phyloP scores from a whole-genome alignment of 1,140 invertebrate genomes.

The Pogonomyrmex californicus region DNA sequence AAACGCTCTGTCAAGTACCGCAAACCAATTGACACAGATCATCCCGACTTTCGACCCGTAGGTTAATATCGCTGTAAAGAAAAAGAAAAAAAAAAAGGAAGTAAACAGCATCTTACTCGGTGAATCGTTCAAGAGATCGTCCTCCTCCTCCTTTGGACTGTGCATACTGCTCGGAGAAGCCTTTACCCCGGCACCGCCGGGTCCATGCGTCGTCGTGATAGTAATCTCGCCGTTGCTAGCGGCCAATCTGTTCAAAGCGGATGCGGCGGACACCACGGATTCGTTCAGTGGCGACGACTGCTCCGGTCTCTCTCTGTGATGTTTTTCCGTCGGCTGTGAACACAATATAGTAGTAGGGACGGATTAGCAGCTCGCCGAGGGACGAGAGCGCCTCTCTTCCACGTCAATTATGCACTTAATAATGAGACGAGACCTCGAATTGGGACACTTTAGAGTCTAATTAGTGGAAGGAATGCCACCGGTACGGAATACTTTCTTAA shows the following conservation, averaged over 20 bases:
- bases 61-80: conserved; percentile 9
- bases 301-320: conserved; percentile 84
- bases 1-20: conserved; percentile 31
- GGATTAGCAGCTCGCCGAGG: conserved; percentile 66
- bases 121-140: conserved; percentile 93
- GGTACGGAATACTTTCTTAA: conserved; percentile 79
- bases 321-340: conserved; percentile 84
- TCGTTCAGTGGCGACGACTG: conserved; percentile 86
- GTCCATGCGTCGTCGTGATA: conserved; percentile 91
- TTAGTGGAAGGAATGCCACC: conserved; percentile 76
- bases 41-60: conserved; percentile 4
- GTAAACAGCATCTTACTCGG: conserved; percentile 89
- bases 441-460: conserved; percentile 78
- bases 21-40: conserved; percentile 37
- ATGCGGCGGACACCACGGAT: conserved; percentile 84
- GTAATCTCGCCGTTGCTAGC: conserved; percentile 93
- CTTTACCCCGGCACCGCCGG: conserved; percentile 83
- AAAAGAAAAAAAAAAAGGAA: no score
- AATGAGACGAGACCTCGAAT: conserved; percentile 70
- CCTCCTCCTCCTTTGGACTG: conserved; percentile 86
- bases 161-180: conserved; percentile 83
- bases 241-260: conserved; percentile 89
- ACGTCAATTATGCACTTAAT: conserved; percentile 79
- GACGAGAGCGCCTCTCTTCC: conserved; percentile 68
- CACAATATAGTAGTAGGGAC: conserved; percentile 47